Percentiles rank a stretch among this genome's conserved stretches.
phyloP scores from a whole-genome alignment of 1,140 invertebrate genomes.

The Caenorhabditis elegans region DNA sequence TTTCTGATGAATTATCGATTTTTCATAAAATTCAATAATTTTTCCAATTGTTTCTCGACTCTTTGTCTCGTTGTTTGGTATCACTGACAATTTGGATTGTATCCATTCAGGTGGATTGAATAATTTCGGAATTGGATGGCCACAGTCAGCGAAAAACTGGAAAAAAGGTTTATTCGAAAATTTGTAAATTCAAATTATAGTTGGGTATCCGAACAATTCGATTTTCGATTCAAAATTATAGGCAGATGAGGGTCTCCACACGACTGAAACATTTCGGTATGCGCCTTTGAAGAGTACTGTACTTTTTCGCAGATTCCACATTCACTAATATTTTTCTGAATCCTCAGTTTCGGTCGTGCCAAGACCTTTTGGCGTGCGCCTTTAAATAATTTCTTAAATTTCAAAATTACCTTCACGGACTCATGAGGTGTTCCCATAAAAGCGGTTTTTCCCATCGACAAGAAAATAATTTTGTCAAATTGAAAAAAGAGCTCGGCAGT shows the following conservation, averaged over 20 bases:
- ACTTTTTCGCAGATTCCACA: too few relatives aligned
- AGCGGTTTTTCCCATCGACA: slow-evolving; percentile 67
- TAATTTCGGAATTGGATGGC: slow-evolving; percentile 73
- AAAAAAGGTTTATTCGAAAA: background rate
- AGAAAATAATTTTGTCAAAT: slow-evolving; percentile 71
- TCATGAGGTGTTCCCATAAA: slow-evolving; percentile 59
- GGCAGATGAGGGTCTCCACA: too few relatives aligned
- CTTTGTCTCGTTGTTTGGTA: slow-evolving; percentile 69
- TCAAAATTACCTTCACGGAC: slow-evolving; percentile 41
- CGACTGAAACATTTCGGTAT: too few relatives aligned
- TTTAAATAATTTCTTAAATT: too few relatives aligned
- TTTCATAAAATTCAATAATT: slow-evolving; percentile 55
- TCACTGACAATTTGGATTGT: slow-evolving; percentile 73
- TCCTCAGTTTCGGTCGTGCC: too few relatives aligned
- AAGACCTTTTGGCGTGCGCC: too few relatives aligned
- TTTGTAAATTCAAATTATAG: background rate
- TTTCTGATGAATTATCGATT: background rate
- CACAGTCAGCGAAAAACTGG: slow-evolving; percentile 68
- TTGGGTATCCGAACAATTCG: too few relatives aligned
- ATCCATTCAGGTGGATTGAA: slow-evolving; percentile 78
- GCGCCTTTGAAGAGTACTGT: too few relatives aligned
- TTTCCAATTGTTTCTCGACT: slow-evolving; percentile 47
- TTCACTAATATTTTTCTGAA: too few relatives aligned
- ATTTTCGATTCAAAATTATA: too few relatives aligned
- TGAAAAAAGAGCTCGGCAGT: slow-evolving; percentile 80